These are phyloP conservation scores for Ostrea edulis DNA, from an alignment of 1,140 invertebrate genomes.

Conservation along the genomic window DNA sequence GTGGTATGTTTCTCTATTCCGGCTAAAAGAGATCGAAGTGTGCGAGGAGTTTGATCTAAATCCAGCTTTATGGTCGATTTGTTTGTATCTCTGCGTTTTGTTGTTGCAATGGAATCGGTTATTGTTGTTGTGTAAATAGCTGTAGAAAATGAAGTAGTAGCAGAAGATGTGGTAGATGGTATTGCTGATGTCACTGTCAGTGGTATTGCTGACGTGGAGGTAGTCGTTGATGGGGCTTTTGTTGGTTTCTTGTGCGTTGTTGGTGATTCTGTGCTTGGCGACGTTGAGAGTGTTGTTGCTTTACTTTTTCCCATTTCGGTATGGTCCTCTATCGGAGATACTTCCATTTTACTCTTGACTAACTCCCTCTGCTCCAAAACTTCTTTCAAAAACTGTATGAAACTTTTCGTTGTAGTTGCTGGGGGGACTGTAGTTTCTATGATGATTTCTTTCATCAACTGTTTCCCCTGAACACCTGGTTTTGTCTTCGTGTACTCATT, in stretches of 20 bases:
- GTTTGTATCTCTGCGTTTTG: not conserved
- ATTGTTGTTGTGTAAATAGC: too few species aligned
- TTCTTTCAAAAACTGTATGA: not conserved
- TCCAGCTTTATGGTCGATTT: not conserved
- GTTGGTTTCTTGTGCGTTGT: not conserved
- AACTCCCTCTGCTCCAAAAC: not conserved
- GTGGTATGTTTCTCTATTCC: slow-evolving; percentile 13
- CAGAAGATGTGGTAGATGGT: not conserved
- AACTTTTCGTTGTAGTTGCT: not conserved
- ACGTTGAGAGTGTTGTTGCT: too few species aligned
- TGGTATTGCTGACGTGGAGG: not conserved
- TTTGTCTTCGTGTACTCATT: not conserved
- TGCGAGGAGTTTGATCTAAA: not conserved
- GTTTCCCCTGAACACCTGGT: not conserved
- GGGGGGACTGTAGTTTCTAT: not conserved
- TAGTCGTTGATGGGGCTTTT: not conserved
- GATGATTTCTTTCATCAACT: not conserved
- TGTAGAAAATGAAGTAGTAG: not conserved
- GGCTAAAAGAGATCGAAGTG: not conserved
- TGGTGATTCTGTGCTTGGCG: not conserved
- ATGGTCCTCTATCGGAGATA: not conserved
- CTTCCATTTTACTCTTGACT: not conserved
- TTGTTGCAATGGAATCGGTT: not conserved
- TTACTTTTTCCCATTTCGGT: not conserved
- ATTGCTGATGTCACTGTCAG: not conserved